Percentiles rank a stretch among this genome's conserved stretches.
Conservation (phyloP, 1,140 invertebrate genomes). For the fruit fly (Drosophila melanogaster) region DNA sequence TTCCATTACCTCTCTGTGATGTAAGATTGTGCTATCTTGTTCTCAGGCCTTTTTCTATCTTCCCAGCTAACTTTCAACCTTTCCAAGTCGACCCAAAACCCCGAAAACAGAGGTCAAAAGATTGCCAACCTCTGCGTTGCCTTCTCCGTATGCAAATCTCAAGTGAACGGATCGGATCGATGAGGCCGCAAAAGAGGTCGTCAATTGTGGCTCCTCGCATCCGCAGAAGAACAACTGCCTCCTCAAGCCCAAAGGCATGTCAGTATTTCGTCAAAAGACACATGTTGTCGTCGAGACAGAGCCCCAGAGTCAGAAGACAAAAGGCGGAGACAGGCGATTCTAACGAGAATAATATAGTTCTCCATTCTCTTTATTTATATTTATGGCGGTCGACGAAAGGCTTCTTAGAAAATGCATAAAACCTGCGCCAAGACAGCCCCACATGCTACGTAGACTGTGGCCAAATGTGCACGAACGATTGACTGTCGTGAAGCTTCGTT, state of each 20-base stretch:
- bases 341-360: conserved; percentile 72
- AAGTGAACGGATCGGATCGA: conserved; percentile 32
- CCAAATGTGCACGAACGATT: conserved; percentile 79
- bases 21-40: conserved; percentile 7
- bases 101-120: conserved; percentile 26
- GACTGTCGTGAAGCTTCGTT: conserved; percentile 82
- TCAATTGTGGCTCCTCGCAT: conserved; percentile 18
- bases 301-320: conserved; percentile 12
- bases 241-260: conserved; percentile 42
- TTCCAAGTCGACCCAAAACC: conserved; percentile 35
- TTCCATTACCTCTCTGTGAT: not conserved
- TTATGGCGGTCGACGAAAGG: conserved; percentile 79
- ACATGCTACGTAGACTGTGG: conserved; percentile 55
- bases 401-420: conserved; percentile 66
- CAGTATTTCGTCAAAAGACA: conserved; percentile 52
- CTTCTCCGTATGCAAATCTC: conserved; percentile 36
- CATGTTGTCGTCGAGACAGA: conserved; percentile 27
- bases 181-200: conserved; percentile 23
- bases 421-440: conserved; percentile 35
- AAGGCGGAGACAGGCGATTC: conserved; percentile 61
- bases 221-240: conserved; percentile 5
- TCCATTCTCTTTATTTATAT: conserved; percentile 71
- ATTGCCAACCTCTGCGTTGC: conserved; percentile 13
- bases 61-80: conserved; percentile 38
- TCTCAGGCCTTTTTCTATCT: conserved; percentile 2